Conservation (phyloP, 2,113 vertebrate species). For the Jacana jacana region DNA sequence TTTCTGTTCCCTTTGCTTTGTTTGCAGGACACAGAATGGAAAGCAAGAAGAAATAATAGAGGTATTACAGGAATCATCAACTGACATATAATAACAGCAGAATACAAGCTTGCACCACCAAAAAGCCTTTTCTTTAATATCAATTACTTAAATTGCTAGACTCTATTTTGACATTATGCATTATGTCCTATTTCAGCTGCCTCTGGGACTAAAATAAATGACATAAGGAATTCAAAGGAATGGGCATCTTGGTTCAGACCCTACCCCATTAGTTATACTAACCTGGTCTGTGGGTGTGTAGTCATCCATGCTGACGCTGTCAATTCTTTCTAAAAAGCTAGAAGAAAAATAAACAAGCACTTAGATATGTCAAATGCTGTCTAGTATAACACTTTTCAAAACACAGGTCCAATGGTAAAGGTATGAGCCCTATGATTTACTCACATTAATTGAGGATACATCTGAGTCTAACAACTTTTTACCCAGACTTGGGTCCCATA, state of each 20-base stretch:
- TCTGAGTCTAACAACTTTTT: neutral
- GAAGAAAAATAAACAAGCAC: slow-evolving; percentile 47
- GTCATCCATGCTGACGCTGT: slow-evolving; percentile 96
- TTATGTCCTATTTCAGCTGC: neutral
- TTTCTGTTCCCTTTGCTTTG: neutral
- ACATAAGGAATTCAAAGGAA: neutral
- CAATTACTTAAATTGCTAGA: neutral
- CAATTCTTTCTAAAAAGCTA: slow-evolving; percentile 98
- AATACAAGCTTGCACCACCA: neutral
- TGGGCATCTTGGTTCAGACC: neutral
- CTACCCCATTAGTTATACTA: neutral
- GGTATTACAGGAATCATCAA: neutral
- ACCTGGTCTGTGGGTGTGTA: slow-evolving; percentile 99
- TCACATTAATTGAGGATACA: neutral
- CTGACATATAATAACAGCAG: neutral
- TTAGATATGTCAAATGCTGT: neutral
- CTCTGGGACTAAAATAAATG: neutral
- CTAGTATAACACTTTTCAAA: neutral
- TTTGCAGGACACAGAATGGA: neutral
- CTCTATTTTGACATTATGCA: neutral
- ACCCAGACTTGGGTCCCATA: neutral
- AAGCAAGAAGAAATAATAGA: neutral
- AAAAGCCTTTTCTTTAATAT: neutral
- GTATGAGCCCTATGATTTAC: neutral
- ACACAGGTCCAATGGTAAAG: neutral